Percentiles rank a stretch among this genome's conserved stretches.
phyloP scores from a whole-genome alignment of 2,797 vertebrate species.

The Tiaroga cobitis region DNA sequence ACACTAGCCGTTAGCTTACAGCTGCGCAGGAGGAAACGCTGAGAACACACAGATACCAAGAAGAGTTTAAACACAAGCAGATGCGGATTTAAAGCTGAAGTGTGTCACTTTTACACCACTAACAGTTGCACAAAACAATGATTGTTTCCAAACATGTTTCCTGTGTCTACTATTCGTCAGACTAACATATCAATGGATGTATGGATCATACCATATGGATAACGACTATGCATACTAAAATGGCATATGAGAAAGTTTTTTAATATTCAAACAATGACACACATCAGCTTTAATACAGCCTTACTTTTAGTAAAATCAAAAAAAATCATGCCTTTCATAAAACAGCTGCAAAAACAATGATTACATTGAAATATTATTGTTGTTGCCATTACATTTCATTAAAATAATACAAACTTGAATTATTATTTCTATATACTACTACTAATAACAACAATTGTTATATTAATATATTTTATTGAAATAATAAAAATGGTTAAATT shows the following conservation, averaged over 20 bases:
- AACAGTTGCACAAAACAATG: background rate
- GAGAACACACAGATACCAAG: background rate
- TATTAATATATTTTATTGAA: background rate
- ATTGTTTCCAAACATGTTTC: background rate
- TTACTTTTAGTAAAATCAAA: background rate
- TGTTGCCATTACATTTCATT: background rate
- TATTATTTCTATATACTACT: background rate
- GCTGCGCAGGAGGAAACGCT: constrained; percentile 17
- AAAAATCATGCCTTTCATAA: too few relatives aligned
- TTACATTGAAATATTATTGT: background rate
- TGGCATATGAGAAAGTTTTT: background rate
- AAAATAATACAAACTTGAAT: background rate
- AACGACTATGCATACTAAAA: background rate
- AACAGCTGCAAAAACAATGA: too few relatives aligned
- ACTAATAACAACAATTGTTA: background rate
- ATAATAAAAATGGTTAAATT: background rate
- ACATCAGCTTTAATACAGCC: background rate
- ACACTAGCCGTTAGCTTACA: background rate
- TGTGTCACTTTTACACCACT: background rate
- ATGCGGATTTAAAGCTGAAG: constrained; percentile 6
- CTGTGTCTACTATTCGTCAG: background rate
- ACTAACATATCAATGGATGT: background rate
- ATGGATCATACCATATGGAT: background rate
- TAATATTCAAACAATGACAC: background rate
- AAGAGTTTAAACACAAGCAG: constrained; percentile 5